A percentile compares a stretch with the other conserved stretches of the same genome.
Evolutionary conservation across 2,888 invertebrate genomes (phyloP).

Genomic region (Drosophila borealis): DNA sequence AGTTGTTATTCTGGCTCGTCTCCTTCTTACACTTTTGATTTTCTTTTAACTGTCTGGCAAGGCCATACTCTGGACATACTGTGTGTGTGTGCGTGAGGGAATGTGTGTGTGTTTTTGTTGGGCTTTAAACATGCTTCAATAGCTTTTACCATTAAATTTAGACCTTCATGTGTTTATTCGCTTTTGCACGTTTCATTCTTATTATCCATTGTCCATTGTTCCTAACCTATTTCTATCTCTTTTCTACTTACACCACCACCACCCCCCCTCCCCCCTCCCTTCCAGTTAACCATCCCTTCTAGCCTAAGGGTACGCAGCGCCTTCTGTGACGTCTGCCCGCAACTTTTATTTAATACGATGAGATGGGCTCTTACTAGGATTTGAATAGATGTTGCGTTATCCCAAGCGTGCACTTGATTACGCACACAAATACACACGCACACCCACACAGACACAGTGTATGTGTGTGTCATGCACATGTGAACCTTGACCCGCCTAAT

Average conservation of each 20-base stretch:
- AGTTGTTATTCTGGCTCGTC: slow-evolving; percentile 11
- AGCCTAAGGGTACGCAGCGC: slow-evolving; percentile 3
- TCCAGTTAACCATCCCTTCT: slow-evolving; percentile 4
- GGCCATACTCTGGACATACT: slow-evolving; percentile 3
- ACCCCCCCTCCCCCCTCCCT: background rate
- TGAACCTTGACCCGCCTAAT: slow-evolving; percentile 55
- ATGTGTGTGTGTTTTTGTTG: slow-evolving; percentile 20
- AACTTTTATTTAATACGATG: slow-evolving; percentile 76
- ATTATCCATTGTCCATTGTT: slow-evolving; percentile 32
- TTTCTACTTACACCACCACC: background rate
- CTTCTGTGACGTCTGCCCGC: slow-evolving; percentile 13
- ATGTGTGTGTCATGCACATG: background rate
- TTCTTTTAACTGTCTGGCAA: slow-evolving; percentile 15
- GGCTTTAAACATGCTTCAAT: slow-evolving; percentile 68
- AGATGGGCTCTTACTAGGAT: slow-evolving; percentile 74
- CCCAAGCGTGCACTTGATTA: slow-evolving; percentile 49
- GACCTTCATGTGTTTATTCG: slow-evolving; percentile 79
- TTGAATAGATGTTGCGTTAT: slow-evolving; percentile 70
- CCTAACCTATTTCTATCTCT: slow-evolving; percentile 4
- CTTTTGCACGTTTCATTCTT: slow-evolving; percentile 69
- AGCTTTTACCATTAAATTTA: slow-evolving; percentile 74
- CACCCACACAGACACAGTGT: background rate
- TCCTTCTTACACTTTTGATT: slow-evolving; percentile 19
- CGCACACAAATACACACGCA: slow-evolving; percentile 15
- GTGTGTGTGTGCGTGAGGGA: slow-evolving; percentile 1